Evolutionary conservation across 1,140 invertebrate genomes (phyloP).

Genomic region (Cydia pomonella): DNA sequence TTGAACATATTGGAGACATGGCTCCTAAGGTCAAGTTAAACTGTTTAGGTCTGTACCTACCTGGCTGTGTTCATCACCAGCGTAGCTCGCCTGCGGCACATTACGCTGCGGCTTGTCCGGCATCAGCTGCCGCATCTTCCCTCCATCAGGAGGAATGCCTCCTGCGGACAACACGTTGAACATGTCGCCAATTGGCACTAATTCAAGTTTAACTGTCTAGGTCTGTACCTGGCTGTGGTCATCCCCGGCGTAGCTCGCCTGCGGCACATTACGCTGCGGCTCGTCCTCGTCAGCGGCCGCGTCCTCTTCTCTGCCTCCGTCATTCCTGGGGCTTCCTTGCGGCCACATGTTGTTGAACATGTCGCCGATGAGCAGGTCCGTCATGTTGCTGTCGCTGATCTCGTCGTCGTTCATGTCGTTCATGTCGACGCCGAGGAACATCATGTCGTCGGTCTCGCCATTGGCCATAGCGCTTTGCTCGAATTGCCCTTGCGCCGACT

Average conservation of each 20-base stretch:
- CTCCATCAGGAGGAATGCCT: too few species aligned
- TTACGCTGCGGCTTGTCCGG: too few species aligned
- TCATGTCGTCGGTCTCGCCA: constrained; percentile 87
- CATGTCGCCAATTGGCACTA: constrained; percentile 55
- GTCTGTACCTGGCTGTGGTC: constrained; percentile 77
- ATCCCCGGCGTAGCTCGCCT: constrained; percentile 68
- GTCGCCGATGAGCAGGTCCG: constrained; percentile 79
- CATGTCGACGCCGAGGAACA: constrained; percentile 87
- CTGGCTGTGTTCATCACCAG: too few species aligned
- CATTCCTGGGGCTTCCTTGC: constrained; percentile 72
- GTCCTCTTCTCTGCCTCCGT: constrained; percentile 79
- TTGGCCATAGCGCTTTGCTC: constrained; percentile 88
- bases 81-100: too few species aligned
- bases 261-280: constrained; percentile 46
- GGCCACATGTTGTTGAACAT: constrained; percentile 82
- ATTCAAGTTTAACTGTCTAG: too few species aligned
- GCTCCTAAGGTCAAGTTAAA: too few species aligned
- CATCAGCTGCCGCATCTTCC: too few species aligned
- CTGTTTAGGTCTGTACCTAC: too few species aligned
- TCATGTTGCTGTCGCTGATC: constrained; percentile 87
- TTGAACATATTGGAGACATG: too few species aligned
- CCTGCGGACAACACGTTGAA: constrained; percentile 59
- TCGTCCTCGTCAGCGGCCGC: constrained; percentile 48
- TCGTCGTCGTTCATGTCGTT: constrained; percentile 87
- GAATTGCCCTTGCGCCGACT: constrained; percentile 93